Conservation (phyloP, 2,888 invertebrate genomes). For the Drosophila merina region DNA sequence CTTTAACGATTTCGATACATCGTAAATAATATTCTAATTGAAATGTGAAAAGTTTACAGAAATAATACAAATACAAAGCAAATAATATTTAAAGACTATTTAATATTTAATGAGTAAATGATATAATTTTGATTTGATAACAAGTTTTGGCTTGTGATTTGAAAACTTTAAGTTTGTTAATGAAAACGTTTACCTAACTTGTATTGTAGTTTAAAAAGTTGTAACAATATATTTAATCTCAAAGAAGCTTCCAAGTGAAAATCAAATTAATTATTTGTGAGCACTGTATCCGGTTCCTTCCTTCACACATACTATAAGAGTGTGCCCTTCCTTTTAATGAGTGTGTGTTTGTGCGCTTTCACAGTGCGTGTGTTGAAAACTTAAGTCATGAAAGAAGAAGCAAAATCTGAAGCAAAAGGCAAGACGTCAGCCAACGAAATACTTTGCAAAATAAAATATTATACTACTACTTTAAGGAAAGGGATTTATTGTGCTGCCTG, state of each 20-base stretch:
- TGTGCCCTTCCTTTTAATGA: slow-evolving; percentile 55
- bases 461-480: slow-evolving; percentile 57
- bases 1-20: background rate
- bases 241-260: background rate
- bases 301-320: slow-evolving; percentile 12
- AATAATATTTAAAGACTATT: background rate
- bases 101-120: background rate
- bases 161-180: background rate
- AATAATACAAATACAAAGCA: background rate
- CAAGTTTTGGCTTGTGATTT: background rate
- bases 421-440: slow-evolving; percentile 40
- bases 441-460: slow-evolving; percentile 41
- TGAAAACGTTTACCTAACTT: background rate
- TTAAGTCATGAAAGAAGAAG: slow-evolving; percentile 64
- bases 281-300: background rate
- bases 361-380: slow-evolving; percentile 62
- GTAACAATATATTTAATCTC: background rate
- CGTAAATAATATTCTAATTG: background rate
- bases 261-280: slow-evolving; percentile 1
- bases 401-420: slow-evolving; percentile 28
- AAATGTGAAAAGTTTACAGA: background rate
- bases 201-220: background rate
- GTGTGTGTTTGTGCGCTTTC: slow-evolving; percentile 33
- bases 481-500: slow-evolving; percentile 62
- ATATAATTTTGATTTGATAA: background rate